phyloP scores from a whole-genome alignment of 2,888 invertebrate genomes.

The Dicranocentrus wangi region DNA sequence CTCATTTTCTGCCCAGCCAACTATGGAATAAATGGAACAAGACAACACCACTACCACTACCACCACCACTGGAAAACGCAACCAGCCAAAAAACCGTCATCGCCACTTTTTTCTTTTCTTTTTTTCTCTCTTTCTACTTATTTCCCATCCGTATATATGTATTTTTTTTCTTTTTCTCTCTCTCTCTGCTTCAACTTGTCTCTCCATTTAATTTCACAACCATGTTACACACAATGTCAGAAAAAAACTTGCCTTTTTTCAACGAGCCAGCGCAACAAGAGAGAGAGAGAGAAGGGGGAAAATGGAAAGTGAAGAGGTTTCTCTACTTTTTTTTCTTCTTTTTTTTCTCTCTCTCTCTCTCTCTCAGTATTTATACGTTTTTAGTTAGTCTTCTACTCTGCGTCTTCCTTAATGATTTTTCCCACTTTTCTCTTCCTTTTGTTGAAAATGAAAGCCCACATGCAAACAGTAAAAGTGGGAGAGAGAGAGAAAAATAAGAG shows the following conservation, averaged over 20 bases:
- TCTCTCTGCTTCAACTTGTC: constrained; percentile 48
- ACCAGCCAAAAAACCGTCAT: constrained; percentile 38
- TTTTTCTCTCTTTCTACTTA: constrained; percentile 26
- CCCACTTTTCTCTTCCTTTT: constrained; percentile 23
- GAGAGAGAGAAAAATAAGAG: neutral
- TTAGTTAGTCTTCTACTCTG: constrained; percentile 2
- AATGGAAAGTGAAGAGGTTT: constrained; percentile 33
- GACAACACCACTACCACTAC: neutral
- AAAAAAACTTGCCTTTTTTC: constrained; percentile 8
- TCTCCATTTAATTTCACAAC: constrained; percentile 55
- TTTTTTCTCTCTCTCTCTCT: constrained; percentile 18
- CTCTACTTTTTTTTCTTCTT: constrained; percentile 5
- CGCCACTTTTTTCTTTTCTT: constrained; percentile 42
- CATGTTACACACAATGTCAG: constrained; percentile 23
- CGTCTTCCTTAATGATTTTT: constrained; percentile 49
- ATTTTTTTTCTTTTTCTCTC: constrained; percentile 19
- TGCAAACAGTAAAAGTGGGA: constrained; percentile 30
- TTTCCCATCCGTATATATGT: constrained; percentile 18
- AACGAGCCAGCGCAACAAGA: constrained; percentile 26
- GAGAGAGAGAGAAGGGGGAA: constrained; percentile 11
- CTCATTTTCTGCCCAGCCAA: constrained; percentile 53
- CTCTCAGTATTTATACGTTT: constrained; percentile 26
- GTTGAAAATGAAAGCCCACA: constrained; percentile 42
- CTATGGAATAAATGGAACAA: constrained; percentile 28
- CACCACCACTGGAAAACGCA: neutral